These are phyloP conservation scores for Eueides isabella DNA, from an alignment of 1,140 invertebrate genomes.

Conservation along the genomic window DNA sequence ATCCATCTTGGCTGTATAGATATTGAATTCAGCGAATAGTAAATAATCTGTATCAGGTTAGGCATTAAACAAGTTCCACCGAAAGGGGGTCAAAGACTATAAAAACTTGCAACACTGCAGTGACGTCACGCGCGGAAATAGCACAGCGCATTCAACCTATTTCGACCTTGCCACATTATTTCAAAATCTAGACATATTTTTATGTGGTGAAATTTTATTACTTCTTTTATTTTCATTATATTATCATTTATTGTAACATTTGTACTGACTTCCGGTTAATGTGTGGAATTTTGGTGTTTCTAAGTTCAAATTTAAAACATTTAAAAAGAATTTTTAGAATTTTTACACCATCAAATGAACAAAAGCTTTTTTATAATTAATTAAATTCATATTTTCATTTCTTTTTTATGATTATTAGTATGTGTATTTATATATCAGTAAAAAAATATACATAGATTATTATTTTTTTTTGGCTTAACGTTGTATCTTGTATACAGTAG, in stretches of 20 bases:
- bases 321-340: too few relatives aligned
- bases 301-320: too few relatives aligned
- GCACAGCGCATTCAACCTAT: conserved; percentile 39
- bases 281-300: background rate
- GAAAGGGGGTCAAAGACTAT: conserved; percentile 44
- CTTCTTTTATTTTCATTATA: background rate
- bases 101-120: conserved; percentile 41
- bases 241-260: background rate
- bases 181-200: conserved; percentile 27
- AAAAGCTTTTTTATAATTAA: too few relatives aligned
- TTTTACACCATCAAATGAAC: too few relatives aligned
- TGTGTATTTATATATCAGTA: too few relatives aligned
- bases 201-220: conserved; percentile 15
- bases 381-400: too few relatives aligned
- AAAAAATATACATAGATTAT: too few relatives aligned
- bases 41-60: conserved; percentile 37
- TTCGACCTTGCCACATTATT: conserved; percentile 37
- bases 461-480: too few relatives aligned
- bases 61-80: conserved; percentile 33
- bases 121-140: conserved; percentile 46
- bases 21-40: background rate
- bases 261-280: background rate
- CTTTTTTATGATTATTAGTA: too few relatives aligned
- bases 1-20: background rate
- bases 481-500: too few relatives aligned